Conservation (phyloP, 30 jellyfish, hydroid and myxozoan genomes). For the Aurelia aurita region DNA sequence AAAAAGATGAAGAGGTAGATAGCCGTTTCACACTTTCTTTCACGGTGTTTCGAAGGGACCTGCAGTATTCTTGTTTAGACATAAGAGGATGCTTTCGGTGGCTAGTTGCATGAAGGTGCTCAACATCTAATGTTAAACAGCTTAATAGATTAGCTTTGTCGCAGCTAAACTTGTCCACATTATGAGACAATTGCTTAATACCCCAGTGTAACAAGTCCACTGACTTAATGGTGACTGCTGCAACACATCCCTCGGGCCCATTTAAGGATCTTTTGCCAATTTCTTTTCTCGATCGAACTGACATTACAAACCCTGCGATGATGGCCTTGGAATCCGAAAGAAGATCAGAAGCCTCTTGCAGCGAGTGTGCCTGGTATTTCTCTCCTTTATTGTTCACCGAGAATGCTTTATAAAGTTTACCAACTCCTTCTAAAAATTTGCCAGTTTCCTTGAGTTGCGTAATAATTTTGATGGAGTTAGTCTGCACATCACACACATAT, state of each 20-base stretch:
- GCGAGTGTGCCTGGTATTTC: constrained; percentile 11
- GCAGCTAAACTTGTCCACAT: constrained; percentile 21
- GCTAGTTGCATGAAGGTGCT: constrained; percentile 36
- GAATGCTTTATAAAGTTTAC: constrained; percentile 25
- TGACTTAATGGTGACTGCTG: constrained; percentile 34
- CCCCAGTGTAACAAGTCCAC: constrained; percentile 50
- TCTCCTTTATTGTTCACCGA: constrained; percentile 24
- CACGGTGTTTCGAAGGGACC: constrained; percentile 39
- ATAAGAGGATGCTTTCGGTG: constrained; percentile 35
- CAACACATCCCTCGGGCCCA: constrained; percentile 47
- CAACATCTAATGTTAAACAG: constrained; percentile 34
- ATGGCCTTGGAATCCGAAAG: background rate
- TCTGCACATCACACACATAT: constrained; percentile 24
- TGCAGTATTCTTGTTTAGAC: constrained; percentile 36
- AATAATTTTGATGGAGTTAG: constrained; percentile 13
- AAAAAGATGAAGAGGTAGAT: constrained; percentile 32
- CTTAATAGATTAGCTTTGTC: constrained; percentile 18
- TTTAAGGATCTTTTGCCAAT: constrained; percentile 25
- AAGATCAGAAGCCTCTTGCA: constrained; percentile 17
- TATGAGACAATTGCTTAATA: constrained; percentile 27
- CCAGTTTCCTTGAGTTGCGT: constrained; percentile 26
- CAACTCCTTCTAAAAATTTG: constrained; percentile 16
- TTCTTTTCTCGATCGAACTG: constrained; percentile 18
- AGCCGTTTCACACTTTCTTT: constrained; percentile 50
- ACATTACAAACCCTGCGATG: background rate